These are phyloP conservation scores for Camelus dromedarius DNA, from an alignment of 2,113 vertebrate species.

Conservation along the genomic window DNA sequence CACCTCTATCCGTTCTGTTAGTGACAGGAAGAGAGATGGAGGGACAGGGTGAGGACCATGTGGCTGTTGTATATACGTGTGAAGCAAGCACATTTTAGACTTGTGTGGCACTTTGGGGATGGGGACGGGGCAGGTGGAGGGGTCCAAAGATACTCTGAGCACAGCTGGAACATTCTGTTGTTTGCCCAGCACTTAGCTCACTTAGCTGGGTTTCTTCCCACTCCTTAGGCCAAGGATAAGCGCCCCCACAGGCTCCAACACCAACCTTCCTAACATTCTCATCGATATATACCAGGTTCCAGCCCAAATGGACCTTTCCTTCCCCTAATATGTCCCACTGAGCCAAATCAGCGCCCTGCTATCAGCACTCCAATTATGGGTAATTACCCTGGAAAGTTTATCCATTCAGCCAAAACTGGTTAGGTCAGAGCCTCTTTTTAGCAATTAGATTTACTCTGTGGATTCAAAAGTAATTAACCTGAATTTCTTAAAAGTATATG, in stretches of 20 bases:
- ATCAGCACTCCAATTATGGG: not conserved
- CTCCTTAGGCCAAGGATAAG: not conserved
- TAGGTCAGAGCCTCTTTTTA: not conserved
- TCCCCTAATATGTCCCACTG: not conserved
- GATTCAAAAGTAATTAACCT: not conserved
- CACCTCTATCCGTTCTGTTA: not conserved
- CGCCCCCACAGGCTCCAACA: not conserved
- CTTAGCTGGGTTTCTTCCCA: not conserved
- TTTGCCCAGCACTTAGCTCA: not conserved
- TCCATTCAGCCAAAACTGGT: not conserved
- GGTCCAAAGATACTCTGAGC: not conserved
- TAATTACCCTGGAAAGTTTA: not conserved
- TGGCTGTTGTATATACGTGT: not conserved
- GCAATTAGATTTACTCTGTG: not conserved
- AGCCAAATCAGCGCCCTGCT: not conserved
- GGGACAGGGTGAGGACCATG: not conserved
- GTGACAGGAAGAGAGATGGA: not conserved
- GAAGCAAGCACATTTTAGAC: not conserved
- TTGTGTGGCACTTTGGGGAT: not conserved
- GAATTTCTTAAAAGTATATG: not conserved
- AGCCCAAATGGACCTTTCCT: not conserved
- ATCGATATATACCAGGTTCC: not conserved
- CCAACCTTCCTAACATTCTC: not conserved
- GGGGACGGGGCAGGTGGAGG: not conserved
- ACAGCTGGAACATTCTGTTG: not conserved